These are phyloP conservation scores for Sipha maydis DNA, from an alignment of 2,888 invertebrate genomes.

Conservation along the genomic window DNA sequence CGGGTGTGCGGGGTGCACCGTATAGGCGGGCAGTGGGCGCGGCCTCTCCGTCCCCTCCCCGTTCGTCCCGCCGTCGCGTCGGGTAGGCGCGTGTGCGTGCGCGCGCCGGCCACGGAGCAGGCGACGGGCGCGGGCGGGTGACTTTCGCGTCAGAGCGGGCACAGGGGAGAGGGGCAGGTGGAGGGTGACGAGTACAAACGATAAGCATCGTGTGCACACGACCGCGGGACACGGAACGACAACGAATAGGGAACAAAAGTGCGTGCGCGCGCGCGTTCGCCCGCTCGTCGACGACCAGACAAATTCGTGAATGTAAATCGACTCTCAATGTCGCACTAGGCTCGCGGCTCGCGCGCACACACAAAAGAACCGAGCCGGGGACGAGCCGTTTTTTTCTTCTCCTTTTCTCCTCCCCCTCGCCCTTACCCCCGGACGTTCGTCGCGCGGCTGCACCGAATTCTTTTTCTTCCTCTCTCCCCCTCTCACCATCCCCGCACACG, in stretches of 20 bases:
- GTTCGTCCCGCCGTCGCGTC: not conserved
- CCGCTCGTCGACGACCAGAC: slow-evolving; percentile 4
- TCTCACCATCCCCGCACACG: too few relatives aligned
- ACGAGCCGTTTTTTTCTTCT: not conserved
- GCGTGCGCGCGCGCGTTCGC: not conserved
- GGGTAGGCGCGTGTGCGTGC: not conserved
- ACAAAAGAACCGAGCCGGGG: not conserved
- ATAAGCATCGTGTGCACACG: slow-evolving; percentile 61
- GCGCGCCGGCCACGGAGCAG: not conserved
- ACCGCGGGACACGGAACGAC: slow-evolving; percentile 59
- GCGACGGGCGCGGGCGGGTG: not conserved
- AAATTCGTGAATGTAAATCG: slow-evolving; percentile 55
- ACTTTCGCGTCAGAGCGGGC: not conserved
- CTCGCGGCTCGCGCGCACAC: not conserved
- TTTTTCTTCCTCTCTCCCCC: not conserved
- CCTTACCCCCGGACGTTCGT: not conserved
- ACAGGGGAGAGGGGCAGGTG: not conserved
- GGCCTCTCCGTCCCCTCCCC: slow-evolving; percentile 22
- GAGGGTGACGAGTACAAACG: not conserved
- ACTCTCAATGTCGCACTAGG: not conserved
- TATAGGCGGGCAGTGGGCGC: slow-evolving; percentile 58
- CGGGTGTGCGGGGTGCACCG: slow-evolving; percentile 11
- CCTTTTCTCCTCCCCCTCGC: too few relatives aligned
- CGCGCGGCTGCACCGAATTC: not conserved
- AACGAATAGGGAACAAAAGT: not conserved